These are phyloP conservation scores for Epinephelus fuscoguttatus DNA, from an alignment of 2,113 vertebrate genomes.

Conservation along the genomic window DNA sequence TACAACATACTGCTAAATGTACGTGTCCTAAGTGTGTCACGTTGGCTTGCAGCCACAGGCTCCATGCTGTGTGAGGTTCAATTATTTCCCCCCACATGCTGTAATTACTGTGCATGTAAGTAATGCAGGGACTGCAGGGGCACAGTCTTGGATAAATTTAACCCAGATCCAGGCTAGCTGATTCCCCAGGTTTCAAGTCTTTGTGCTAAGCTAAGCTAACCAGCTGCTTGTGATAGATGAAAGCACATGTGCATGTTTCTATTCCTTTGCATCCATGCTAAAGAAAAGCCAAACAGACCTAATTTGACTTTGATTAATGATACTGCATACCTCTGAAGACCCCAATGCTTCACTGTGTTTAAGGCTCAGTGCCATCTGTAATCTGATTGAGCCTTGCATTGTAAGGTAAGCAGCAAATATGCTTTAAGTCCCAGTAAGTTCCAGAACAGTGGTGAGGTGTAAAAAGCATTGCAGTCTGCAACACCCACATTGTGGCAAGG, in stretches of 20 bases:
- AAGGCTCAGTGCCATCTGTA: background rate
- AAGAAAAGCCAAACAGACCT: background rate
- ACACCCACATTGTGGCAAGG: background rate
- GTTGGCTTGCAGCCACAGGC: background rate
- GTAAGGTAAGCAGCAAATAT: background rate
- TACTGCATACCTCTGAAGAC: background rate
- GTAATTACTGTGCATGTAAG: conserved; percentile 8
- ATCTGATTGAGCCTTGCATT: background rate
- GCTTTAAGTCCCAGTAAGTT: background rate
- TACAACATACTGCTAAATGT: background rate
- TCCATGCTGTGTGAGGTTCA: background rate
- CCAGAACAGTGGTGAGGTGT: background rate
- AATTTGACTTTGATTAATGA: background rate
- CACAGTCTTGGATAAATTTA: background rate
- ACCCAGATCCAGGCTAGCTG: background rate
- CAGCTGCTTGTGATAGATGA: background rate
- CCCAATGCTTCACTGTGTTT: background rate
- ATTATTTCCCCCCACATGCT: background rate
- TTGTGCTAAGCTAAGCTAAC: background rate
- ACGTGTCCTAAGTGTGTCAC: background rate
- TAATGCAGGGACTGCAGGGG: background rate
- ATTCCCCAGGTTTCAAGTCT: background rate
- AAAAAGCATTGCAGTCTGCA: background rate
- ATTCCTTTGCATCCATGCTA: background rate
- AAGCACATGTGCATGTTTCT: background rate